phyloP scores from a whole-genome alignment of 2,888 invertebrate species.

The Alviniconcha strummeri region DNA sequence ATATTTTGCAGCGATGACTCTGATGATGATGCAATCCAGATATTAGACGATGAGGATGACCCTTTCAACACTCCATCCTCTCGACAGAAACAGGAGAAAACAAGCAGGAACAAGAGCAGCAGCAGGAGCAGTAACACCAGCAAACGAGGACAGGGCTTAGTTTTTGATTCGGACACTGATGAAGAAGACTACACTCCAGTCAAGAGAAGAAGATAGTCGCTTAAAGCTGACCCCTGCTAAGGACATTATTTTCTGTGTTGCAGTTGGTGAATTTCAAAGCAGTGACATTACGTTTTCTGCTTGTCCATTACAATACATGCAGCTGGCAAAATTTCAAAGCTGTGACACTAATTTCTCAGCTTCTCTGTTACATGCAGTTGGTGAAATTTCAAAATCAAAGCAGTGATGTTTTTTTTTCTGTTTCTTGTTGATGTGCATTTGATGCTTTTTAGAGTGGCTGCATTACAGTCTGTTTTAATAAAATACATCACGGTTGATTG shows the following conservation, averaged over 20 bases:
- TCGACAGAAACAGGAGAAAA: conserved; percentile 35
- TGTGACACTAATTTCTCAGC: too few relatives aligned
- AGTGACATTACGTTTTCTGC: too few relatives aligned
- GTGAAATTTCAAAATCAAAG: not conserved
- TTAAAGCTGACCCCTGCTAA: too few relatives aligned
- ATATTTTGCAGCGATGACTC: conserved; percentile 29
- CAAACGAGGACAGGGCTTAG: conserved; percentile 35
- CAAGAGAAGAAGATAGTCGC: conserved; percentile 43
- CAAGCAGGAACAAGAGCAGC: conserved; percentile 18
- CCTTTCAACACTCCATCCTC: conserved; percentile 39
- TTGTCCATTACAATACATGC: too few relatives aligned
- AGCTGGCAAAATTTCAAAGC: too few relatives aligned
- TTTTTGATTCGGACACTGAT: conserved; percentile 47
- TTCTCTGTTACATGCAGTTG: not conserved
- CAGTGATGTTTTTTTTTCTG: not conserved
- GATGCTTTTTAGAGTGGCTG: not conserved
- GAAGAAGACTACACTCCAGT: conserved; percentile 43
- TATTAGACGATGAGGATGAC: conserved; percentile 47
- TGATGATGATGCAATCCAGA: conserved; percentile 39
- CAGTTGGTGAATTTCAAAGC: too few relatives aligned
- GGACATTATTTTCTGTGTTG: too few relatives aligned
- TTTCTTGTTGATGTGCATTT: not conserved
- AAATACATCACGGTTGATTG: too few relatives aligned
- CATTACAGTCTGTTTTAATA: too few relatives aligned
- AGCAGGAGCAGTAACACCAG: conserved; percentile 21